Conservation (phyloP, 2,888 invertebrate species). For the Parasteatoda lunata region DNA sequence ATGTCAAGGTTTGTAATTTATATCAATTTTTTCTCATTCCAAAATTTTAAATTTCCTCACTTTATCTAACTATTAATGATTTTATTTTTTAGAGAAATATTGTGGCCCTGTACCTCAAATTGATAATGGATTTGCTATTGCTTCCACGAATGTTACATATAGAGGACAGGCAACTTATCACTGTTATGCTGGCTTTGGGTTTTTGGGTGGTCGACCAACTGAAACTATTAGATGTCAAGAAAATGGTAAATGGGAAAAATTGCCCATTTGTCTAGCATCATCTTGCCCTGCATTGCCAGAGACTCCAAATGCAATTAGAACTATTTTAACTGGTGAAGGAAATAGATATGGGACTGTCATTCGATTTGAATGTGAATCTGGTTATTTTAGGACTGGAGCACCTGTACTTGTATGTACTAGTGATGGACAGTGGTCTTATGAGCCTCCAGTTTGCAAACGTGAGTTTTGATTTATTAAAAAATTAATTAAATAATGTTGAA, state of each 20-base stretch:
- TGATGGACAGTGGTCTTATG: slow-evolving; percentile 95
- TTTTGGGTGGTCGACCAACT: slow-evolving; percentile 88
- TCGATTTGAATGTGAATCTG: slow-evolving; percentile 92
- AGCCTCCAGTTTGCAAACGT: slow-evolving; percentile 89
- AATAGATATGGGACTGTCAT: slow-evolving; percentile 95
- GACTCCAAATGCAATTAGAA: slow-evolving; percentile 89
- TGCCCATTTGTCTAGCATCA: slow-evolving; percentile 92
- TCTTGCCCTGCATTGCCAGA: slow-evolving; percentile 91
- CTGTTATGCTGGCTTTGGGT: slow-evolving; percentile 92
- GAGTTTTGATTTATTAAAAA: slow-evolving; percentile 72
- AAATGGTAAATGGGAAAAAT: slow-evolving; percentile 93
- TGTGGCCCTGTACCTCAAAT: slow-evolving; percentile 98
- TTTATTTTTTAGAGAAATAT: slow-evolving; percentile 77
- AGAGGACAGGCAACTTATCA: slow-evolving; percentile 94
- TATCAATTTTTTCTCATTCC: not conserved
- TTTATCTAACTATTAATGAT: not conserved
- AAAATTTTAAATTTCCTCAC: not conserved
- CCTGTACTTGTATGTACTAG: slow-evolving; percentile 96
- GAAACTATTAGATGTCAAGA: slow-evolving; percentile 91
- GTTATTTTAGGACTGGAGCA: slow-evolving; percentile 86
- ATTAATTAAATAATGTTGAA: too few species aligned
- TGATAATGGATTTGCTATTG: slow-evolving; percentile 96
- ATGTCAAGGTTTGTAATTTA: slow-evolving; percentile 84
- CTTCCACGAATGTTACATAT: slow-evolving; percentile 95
- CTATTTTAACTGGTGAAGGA: slow-evolving; percentile 90